Base-by-base conservation (phyloP, 2,113 vertebrate species). In the Lynx canadensis region DNA sequence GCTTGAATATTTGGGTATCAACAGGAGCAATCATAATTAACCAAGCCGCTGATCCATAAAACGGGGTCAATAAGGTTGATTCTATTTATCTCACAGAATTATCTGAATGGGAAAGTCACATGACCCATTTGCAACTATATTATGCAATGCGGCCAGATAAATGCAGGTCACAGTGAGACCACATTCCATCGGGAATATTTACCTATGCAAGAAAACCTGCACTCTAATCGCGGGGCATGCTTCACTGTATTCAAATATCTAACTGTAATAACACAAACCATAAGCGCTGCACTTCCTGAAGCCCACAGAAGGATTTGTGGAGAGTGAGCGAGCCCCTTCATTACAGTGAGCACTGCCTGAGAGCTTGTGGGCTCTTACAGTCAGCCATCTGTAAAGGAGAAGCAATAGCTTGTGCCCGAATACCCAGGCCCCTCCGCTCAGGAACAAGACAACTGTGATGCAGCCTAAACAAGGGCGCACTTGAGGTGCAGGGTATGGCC, bases 341-440 rank as follows among this genome's bases (percentile, higher is more conserved):
- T 25, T 12, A 3, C 3, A 2, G 0, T 10, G 9, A 68, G 3
- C 31, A 3, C 7, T 19, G 1, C 2, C 14, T 6, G 4, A 4
- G n/a, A 13, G 50, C 1, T 3, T 1, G 0, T 41, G 11, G 4
- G 36, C n/a, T 52, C 2, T n/a, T 21, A 18, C 1, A 14, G 19
- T 81, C 4, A 63, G 65, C 12, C 48, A 41, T 23, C 2, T 25
- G 7, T 11, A 15, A 19, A 15, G 2, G 21, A n/a, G 31, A n/a
- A 91, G 25, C 15, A 27, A 18, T 0, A 27, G 5, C 5, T 31
- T 92, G 19, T 33, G 7, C 27, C 73, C 69, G 50, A 10, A 38
- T 19, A 2, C 1, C 23, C 41, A 41, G 5, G 15, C 5, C 29
- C 65, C 18, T 15, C 71, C 18, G 29, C 19, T 25, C 23, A 63